Evolutionary conservation across 2,888 invertebrate species (phyloP).

Genomic region (Oligia latruncula): DNA sequence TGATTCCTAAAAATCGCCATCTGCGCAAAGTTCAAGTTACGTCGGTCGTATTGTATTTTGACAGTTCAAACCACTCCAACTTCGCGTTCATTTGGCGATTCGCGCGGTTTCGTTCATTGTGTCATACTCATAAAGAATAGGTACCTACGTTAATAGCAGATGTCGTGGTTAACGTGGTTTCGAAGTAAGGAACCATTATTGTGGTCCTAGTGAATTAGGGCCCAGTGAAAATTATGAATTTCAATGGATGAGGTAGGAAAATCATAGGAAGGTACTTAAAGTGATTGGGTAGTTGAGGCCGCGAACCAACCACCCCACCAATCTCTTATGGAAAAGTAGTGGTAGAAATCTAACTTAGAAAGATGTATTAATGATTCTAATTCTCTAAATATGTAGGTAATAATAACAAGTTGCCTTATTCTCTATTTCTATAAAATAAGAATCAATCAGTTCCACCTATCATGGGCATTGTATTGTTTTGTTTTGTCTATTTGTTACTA

Average conservation of each 20-base stretch:
- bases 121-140: not conserved
- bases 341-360: too few relatives aligned
- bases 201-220: not conserved
- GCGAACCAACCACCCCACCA: too few relatives aligned
- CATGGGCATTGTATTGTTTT: not conserved
- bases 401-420: not conserved
- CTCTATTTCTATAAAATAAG: not conserved
- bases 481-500: not conserved
- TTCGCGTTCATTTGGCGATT: not conserved
- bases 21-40: too few relatives aligned
- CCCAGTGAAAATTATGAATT: not conserved
- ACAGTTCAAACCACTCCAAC: not conserved
- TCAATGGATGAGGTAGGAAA: not conserved
- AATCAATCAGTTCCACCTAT: not conserved
- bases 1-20: too few relatives aligned
- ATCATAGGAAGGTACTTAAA: too few relatives aligned
- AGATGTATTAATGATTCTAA: too few relatives aligned
- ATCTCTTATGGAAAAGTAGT: too few relatives aligned
- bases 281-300: too few relatives aligned
- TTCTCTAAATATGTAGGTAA: not conserved
- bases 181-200: not conserved
- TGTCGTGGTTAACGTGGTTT: not conserved
- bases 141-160: too few relatives aligned
- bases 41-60: too few relatives aligned
- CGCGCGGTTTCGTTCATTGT: not conserved